Base-by-base conservation (phyloP, 2,797 vertebrate genomes). In the Eutrigla gurnardus region DNA sequence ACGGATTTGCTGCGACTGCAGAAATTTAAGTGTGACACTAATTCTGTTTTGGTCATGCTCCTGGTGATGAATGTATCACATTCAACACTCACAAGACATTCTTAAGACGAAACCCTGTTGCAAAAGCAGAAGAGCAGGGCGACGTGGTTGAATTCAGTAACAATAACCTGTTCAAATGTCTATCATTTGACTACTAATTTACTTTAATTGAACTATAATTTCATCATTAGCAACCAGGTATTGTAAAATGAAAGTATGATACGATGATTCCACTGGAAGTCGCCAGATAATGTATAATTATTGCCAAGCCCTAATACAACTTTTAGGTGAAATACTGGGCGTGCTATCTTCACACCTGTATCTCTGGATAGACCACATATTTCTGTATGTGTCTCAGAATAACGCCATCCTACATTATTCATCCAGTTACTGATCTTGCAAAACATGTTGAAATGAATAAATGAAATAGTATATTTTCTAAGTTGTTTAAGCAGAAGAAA, bases 1-100 rank as follows among this genome's bases (percentile, higher is more conserved):
- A 70, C 54, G 75, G 67, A 81, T 78, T 85, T 79, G 77, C 37
- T 52, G 65, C 70, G 72, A 40, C 39, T 59, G 37, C 64, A 70
- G 83, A 82, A 85, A 83, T 81, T 69, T 75, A 37, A 75, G 66
- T 70, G 81, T 77, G 81, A 81, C 72, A 68, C 53, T 72, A 68
- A 80, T 81, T 88, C 58, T 62, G 65, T 70, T 70, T 75, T 49
- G n/a, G 46, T 67, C n/a, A 39, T 62, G 73, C 66, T 70, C n/a
- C 1, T 4, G 42, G 36, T 43, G 39, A 68, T 36, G 53, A 79
- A 57, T 86, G 12, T 15, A 7, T 50, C 36, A 15, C n/a, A 25
- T 49, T 52, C 15, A 42, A 32, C 49, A 33, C 14, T 39, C 39
- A 1, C 6, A 9, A 17, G 37, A 47, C 5, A 35, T 65, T 46